A percentile compares a stretch with the other conserved stretches of the same genome.
Evolutionary conservation across 2,113 vertebrate species (phyloP).

Genomic region (Tamias sibiricus): DNA sequence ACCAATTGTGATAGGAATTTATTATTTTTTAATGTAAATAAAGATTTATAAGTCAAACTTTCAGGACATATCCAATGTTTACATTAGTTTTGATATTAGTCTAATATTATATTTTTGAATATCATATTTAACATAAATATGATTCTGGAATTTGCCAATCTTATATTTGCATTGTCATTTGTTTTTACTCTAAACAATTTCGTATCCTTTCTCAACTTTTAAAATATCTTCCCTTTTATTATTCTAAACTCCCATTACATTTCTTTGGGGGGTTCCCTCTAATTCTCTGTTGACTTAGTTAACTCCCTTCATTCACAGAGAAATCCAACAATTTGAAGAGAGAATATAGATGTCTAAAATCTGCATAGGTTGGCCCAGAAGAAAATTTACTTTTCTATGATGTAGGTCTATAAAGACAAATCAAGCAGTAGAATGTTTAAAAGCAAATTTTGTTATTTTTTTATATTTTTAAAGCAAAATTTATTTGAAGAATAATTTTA

Average conservation of each 20-base stretch:
- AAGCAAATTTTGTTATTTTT: neutral
- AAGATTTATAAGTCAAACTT: slow-evolving; percentile 26
- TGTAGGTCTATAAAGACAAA: neutral
- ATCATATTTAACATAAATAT: slow-evolving; percentile 10
- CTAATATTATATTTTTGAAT: neutral
- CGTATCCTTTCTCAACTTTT: neutral
- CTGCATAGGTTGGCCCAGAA: neutral
- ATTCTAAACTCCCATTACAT: neutral
- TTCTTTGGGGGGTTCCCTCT: neutral
- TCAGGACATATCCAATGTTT: neutral
- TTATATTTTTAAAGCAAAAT: neutral
- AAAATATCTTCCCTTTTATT: neutral
- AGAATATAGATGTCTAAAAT: neutral
- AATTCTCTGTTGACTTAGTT: neutral
- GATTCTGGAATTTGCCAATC: neutral
- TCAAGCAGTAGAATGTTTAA: neutral
- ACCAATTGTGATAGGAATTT: neutral
- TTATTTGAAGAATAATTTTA: neutral
- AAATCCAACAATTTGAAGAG: neutral
- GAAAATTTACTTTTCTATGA: neutral
- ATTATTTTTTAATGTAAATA: neutral
- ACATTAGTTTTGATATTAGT: neutral
- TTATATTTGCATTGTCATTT: neutral
- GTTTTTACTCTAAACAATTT: neutral
- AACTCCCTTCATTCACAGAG: neutral